phyloP scores from a whole-genome alignment of 2,797 vertebrate species.

The Ceryle rudis region DNA sequence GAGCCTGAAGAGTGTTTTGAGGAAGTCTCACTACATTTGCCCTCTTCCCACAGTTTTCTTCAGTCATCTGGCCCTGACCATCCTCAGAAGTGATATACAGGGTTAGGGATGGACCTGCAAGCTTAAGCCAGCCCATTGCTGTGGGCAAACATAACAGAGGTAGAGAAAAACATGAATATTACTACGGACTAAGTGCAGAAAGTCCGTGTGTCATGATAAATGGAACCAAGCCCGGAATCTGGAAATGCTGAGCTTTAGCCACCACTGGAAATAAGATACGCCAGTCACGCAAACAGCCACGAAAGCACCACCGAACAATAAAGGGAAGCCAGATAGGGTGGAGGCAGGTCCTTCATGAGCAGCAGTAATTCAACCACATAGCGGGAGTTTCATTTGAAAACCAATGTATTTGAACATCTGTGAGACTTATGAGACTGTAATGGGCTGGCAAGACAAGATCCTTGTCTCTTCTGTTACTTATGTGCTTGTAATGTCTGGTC shows the following conservation, averaged over 20 bases:
- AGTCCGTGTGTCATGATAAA: neutral
- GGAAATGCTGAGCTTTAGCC: neutral
- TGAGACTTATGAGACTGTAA: slow-evolving; percentile 48
- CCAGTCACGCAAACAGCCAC: neutral
- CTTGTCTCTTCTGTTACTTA: slow-evolving; percentile 57
- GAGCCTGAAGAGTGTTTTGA: slow-evolving; percentile 59
- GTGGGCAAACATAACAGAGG: neutral
- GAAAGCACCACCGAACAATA: neutral
- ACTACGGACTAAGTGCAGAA: neutral
- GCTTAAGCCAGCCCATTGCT: neutral
- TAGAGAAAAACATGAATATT: neutral
- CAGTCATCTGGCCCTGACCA: neutral
- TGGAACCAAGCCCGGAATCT: neutral
- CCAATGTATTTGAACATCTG: slow-evolving; percentile 62
- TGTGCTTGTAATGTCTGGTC: slow-evolving; percentile 39
- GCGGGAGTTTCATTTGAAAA: slow-evolving; percentile 58
- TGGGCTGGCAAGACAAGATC: slow-evolving; percentile 44
- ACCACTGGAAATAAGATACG: neutral
- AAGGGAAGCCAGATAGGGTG: slow-evolving; percentile 27
- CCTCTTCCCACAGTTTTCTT: slow-evolving; percentile 38
- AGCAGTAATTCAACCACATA: slow-evolving; percentile 38
- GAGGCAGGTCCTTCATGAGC: slow-evolving; percentile 32
- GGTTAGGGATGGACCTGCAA: neutral
- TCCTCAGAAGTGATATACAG: neutral
- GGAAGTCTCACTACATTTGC: slow-evolving; percentile 44